Evolutionary conservation across 2,888 invertebrate species (phyloP), one percentile per base, ranked within the genome.

Genomic region (Lasioglossum marginatum): DNA sequence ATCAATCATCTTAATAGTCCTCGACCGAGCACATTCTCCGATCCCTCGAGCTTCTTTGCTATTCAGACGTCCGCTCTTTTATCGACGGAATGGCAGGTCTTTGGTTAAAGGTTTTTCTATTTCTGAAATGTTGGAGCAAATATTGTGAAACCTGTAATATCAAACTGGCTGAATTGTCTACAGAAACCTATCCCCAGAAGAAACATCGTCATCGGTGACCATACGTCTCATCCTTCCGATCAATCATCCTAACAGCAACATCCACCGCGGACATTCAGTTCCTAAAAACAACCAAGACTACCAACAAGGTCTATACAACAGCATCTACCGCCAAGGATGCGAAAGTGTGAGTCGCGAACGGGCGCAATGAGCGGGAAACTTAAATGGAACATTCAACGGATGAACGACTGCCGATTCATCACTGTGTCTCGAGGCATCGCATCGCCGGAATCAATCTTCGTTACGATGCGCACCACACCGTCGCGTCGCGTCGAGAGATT

Each of bases 321-420:
- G n/a, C 43, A 19, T 34, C 3, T 4, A 43, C 14, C 10, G 19
- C n/a, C 45, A 16, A 52, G n/a, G 16, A 48, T 19, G 16, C 14
- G 31, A 31, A 27, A 10, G n/a, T 16, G 19, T 52, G 23, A 16
- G 45, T 1, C 23, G 37, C 68, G 14, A 12, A 37, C 45, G 52
- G 23, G 31, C 8, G 60, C 52, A 71, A 84, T 68, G 57, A 86
- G 63, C 37, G 60, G 34, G 57, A 79, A 86, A 81, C 85, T 86
- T 72, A 81, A 86, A 86, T 79, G 85, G 85, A 86, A 85, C 85
- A 78, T 72, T 79, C 81, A 76, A 27, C 78, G 76, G 85, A 85
- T 70, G 85, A 85, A 85, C 81, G 72, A 43, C 48, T 68, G 19
- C 57, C 85, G 40, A 86, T 86, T 85, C 78, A 81, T 86, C 86